Percentiles rank a stretch among this genome's conserved stretches.
Evolutionary conservation across 2,797 vertebrate species (phyloP).

Genomic region (Phoebastria nigripes): DNA sequence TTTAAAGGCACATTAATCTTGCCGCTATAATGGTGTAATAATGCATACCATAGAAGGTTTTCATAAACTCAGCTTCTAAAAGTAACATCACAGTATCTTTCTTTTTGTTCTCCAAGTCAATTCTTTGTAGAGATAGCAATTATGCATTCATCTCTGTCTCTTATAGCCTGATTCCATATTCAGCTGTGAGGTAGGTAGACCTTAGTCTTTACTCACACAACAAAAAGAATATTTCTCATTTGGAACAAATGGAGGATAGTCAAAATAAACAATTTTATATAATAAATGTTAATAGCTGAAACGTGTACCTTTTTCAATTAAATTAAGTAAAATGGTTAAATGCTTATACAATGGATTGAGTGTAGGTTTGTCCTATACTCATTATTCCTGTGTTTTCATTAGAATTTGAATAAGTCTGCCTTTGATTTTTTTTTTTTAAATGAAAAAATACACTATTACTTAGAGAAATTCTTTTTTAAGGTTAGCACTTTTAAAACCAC

Average conservation of each 20-base stretch:
- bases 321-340: not conserved
- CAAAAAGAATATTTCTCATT: not conserved
- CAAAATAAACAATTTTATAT: not conserved
- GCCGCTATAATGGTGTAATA: slow-evolving; percentile 51
- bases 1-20: slow-evolving; percentile 65
- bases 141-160: slow-evolving; percentile 36
- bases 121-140: slow-evolving; percentile 49
- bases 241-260: not conserved
- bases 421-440: not conserved
- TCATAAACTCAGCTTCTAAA: slow-evolving; percentile 62
- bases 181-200: not conserved
- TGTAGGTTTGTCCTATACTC: not conserved
- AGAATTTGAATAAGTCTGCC: not conserved
- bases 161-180: slow-evolving; percentile 14
- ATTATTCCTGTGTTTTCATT: not conserved
- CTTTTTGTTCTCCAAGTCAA: slow-evolving; percentile 53
- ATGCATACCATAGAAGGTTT: slow-evolving; percentile 54
- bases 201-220: not conserved
- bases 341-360: not conserved
- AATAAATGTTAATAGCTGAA: not conserved
- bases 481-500: not conserved
- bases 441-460: not conserved
- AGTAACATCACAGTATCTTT: slow-evolving; percentile 60
- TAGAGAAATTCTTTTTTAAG: not conserved
- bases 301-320: not conserved